Percentiles rank a stretch among this genome's conserved stretches.
phyloP scores from a whole-genome alignment of 2,113 vertebrate genomes.

The Quiscalus mexicanus region DNA sequence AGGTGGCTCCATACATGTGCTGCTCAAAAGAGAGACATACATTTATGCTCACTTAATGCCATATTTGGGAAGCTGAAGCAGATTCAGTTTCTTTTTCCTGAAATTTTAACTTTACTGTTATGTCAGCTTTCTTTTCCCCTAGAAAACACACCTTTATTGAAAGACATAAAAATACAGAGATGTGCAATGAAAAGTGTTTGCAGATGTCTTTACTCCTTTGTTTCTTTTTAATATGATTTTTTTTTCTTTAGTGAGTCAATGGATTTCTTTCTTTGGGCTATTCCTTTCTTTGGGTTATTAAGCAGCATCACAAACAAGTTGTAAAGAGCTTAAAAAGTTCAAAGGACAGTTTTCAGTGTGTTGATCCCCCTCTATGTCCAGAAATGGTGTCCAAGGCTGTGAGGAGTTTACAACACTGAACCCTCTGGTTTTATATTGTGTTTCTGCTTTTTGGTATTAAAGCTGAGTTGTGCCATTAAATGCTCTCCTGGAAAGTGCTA shows the following conservation, averaged over 20 bases:
- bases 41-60: neutral
- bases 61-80: neutral
- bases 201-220: neutral
- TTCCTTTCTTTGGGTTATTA: neutral
- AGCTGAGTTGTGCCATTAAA: neutral
- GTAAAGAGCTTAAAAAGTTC: neutral
- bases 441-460: neutral
- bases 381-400: neutral
- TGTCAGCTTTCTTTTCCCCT: fast-evolving
- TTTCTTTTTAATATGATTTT: neutral
- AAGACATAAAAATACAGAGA: neutral
- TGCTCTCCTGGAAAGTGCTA: neutral
- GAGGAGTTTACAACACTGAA: neutral
- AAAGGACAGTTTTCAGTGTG: neutral
- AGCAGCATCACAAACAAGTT: neutral
- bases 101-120: neutral
- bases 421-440: neutral
- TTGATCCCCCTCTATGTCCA: neutral
- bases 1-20: neutral
- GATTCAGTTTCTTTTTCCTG: neutral
- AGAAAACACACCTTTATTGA: neutral
- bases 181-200: neutral
- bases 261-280: neutral
- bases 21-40: neutral
- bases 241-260: neutral